Conservation (phyloP, 2,113 vertebrate genomes). For the Oceanodroma tethys region DNA sequence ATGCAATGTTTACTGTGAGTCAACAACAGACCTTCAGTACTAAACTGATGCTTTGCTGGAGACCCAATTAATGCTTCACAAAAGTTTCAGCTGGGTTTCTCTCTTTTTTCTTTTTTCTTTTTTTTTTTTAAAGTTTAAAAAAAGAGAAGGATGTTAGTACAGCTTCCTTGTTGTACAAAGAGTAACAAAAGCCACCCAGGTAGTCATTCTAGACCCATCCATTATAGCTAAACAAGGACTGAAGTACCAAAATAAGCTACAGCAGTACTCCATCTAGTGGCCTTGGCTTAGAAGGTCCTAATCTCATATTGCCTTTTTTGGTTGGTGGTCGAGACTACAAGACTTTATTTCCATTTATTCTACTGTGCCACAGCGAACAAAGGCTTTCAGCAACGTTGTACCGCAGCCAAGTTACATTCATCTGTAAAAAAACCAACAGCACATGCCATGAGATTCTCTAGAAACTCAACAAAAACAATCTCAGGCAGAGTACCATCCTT, state of each 20-base stretch:
- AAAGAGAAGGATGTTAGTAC: neutral
- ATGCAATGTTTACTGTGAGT: neutral
- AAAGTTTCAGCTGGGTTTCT: neutral
- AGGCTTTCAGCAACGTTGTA: neutral
- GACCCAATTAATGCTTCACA: neutral
- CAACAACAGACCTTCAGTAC: neutral
- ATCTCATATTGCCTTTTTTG: neutral
- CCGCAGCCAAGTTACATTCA: neutral
- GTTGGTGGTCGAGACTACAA: neutral
- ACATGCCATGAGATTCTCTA: neutral
- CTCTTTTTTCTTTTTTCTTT: neutral
- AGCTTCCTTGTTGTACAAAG: neutral
- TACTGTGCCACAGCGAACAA: neutral
- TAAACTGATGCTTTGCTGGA: neutral
- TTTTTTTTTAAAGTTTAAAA: neutral
- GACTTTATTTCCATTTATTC: neutral
- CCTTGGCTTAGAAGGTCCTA: neutral
- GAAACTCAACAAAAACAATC: neutral
- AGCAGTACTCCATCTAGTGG: slow-evolving; percentile 66
- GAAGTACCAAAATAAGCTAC: neutral
- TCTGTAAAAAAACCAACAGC: neutral
- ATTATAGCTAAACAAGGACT: neutral
- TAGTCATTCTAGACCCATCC: neutral
- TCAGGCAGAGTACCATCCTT: neutral
- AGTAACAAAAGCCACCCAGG: neutral